A percentile compares a stretch with the other conserved stretches of the same genome.
These are phyloP conservation scores for Apostichopus leukothele DNA, from an alignment of 53 echinoderm and acorn worm species.

Conservation along the genomic window DNA sequence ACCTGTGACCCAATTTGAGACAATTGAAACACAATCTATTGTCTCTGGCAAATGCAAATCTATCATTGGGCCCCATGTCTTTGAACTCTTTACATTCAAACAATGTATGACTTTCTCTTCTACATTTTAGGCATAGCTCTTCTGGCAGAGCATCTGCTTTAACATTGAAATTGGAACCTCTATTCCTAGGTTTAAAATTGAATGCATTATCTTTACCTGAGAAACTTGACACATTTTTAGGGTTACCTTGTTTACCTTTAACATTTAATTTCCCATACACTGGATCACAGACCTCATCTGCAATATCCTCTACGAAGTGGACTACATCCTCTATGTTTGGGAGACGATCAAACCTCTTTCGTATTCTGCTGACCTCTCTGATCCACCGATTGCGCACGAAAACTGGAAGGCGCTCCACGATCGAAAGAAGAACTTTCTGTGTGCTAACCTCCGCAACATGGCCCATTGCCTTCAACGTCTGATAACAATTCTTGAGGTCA, in stretches of 20 bases:
- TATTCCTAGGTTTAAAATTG: slow-evolving; percentile 8
- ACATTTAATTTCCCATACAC: slow-evolving; percentile 44
- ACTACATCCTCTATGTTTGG: slow-evolving; percentile 52
- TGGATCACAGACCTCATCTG: slow-evolving; percentile 45
- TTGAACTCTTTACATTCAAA: slow-evolving; percentile 59
- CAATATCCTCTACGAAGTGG: slow-evolving; percentile 41
- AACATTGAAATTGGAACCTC: slow-evolving; percentile 33
- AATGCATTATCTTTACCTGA: not conserved
- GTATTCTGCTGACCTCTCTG: slow-evolving; percentile 23
- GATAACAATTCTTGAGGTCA: slow-evolving; percentile 36
- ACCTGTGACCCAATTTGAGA: slow-evolving; percentile 46
- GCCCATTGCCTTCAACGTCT: slow-evolving; percentile 48
- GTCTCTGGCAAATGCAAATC: slow-evolving; percentile 50
- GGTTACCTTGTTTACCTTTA: not conserved
- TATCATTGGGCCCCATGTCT: slow-evolving; percentile 28
- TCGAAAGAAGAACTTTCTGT: slow-evolving; percentile 33
- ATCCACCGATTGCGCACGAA: slow-evolving; percentile 49
- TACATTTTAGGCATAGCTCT: slow-evolving; percentile 48
- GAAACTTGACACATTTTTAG: not conserved
- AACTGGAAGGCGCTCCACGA: slow-evolving; percentile 48
- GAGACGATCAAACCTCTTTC: not conserved
- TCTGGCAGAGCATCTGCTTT: not conserved
- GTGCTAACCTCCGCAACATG: slow-evolving; percentile 38
- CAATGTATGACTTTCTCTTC: slow-evolving; percentile 43
- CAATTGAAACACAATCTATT: slow-evolving; percentile 63